These are phyloP conservation scores for Hipposideros armiger DNA, from an alignment of 2,113 vertebrate species.

Conservation along the genomic window DNA sequence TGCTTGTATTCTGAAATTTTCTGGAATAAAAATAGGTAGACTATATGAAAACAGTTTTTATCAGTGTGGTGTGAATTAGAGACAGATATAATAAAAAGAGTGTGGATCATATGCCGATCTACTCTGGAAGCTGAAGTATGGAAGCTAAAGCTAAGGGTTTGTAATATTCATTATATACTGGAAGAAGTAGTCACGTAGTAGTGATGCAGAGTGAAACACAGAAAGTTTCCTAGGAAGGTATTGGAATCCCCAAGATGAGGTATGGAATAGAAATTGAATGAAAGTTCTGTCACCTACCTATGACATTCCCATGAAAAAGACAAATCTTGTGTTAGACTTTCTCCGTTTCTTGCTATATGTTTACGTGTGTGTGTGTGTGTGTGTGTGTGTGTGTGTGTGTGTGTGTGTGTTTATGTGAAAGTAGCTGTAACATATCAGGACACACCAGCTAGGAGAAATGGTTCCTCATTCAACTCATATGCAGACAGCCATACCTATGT, in stretches of 20 bases:
- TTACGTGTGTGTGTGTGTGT: background rate
- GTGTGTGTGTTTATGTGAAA: background rate
- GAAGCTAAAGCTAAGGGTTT: background rate
- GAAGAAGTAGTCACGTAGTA: background rate
- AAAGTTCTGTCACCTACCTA: background rate
- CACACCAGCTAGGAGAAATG: background rate
- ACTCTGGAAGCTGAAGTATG: background rate
- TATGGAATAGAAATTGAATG: background rate
- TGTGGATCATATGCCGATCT: background rate
- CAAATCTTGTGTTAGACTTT: background rate
- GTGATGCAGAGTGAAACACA: background rate
- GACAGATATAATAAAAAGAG: background rate
- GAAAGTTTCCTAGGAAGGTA: background rate
- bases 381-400: background rate
- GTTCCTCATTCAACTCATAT: background rate
- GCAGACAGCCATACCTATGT: background rate
- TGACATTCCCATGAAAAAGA: background rate
- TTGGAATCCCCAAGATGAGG: background rate
- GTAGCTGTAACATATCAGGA: background rate
- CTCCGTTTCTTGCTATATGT: background rate
- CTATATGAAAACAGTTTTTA: background rate
- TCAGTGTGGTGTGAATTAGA: background rate
- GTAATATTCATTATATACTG: background rate
- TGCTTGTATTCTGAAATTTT: background rate
- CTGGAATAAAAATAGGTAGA: background rate